Evolutionary conservation across 2,113 vertebrate species (phyloP), one percentile per base, ranked within the genome.

Genomic region (Tonatia bakeri): DNA sequence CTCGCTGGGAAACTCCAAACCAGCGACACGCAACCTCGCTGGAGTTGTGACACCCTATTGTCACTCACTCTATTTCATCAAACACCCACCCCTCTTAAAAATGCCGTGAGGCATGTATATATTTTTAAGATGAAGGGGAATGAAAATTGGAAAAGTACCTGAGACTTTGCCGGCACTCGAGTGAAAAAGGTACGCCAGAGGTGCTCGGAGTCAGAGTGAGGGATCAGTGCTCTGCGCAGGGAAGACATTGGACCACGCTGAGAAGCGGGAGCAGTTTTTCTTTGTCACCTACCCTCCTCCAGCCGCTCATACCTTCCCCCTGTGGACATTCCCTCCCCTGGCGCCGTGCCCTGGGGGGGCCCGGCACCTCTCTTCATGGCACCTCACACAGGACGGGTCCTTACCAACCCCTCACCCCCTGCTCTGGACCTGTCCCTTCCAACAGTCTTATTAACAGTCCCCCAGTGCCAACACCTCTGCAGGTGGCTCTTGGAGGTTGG

Each of bases 61-160:
- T 97, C 96, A 97, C 28, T 98, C 96, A 95, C 87, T 72, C 88
- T 50, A 82, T 59, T 61, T 86, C 93, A 50, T 95, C 91, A 87
- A 97, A 97, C 95, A 97, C 96, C 95, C 87, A 94, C 95, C 96
- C 97, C 97, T 96, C 97, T 77, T 87, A 92, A 96, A 94, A 94
- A 93, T 86, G 67, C 94, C 43, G 47, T 0, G 24, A 96, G 92
- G 36, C 70, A 91, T n/a, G 36, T 84, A 92, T 96, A 97, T 95
- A 94, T 92, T 89, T 95, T 95, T 96, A 95, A 96, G 92, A 95
- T 79, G 50, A 95, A 95, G 82, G 61, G 83, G 95, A 92, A 95
- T 92, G 88, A 73, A 97, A 97, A 93, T 92, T 96, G 94, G 90
- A 96, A 95, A 94, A 94, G 90, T 92, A 85, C 88, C 56, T n/a